phyloP scores from a whole-genome alignment of 2,888 invertebrate species.

The Leucophenga montana region DNA sequence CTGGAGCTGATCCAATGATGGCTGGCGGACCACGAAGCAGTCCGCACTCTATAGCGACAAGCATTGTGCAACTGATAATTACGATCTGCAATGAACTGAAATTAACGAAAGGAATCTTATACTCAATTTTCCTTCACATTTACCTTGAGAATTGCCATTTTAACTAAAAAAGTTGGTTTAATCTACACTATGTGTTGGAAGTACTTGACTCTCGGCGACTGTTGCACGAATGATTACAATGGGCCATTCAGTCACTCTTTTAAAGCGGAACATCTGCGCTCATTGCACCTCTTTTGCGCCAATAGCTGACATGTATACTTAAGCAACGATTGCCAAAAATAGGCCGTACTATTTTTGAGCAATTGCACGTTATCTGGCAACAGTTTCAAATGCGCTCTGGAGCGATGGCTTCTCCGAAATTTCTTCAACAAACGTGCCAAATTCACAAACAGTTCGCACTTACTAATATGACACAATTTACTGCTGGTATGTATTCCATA shows the following conservation, averaged over 20 bases:
- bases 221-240: slow-evolving; percentile 53
- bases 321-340: slow-evolving; percentile 53
- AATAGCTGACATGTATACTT: slow-evolving; percentile 42
- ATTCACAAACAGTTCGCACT: neutral
- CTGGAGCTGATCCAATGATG: slow-evolving; percentile 49
- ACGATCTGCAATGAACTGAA: slow-evolving; percentile 42
- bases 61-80: slow-evolving; percentile 51
- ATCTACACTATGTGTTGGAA: slow-evolving; percentile 21
- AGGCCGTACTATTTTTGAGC: slow-evolving; percentile 36
- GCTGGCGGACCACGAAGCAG: slow-evolving; percentile 45
- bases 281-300: slow-evolving; percentile 14
- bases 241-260: slow-evolving; percentile 41
- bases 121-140: slow-evolving; percentile 21
- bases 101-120: neutral
- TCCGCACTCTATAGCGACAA: slow-evolving; percentile 51
- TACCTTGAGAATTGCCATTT: slow-evolving; percentile 53
- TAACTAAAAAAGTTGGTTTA: slow-evolving; percentile 27
- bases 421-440: slow-evolving; percentile 65
- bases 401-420: slow-evolving; percentile 37
- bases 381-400: slow-evolving; percentile 9
- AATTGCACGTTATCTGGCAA: slow-evolving; percentile 45
- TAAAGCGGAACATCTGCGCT: slow-evolving; percentile 43
- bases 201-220: slow-evolving; percentile 32
- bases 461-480: slow-evolving; percentile 20
- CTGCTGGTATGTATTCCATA: slow-evolving; percentile 6